Evolutionary conservation across 2,113 vertebrate genomes (phyloP), one percentile per base, ranked within the genome.

Genomic region (Tetrax tetrax): DNA sequence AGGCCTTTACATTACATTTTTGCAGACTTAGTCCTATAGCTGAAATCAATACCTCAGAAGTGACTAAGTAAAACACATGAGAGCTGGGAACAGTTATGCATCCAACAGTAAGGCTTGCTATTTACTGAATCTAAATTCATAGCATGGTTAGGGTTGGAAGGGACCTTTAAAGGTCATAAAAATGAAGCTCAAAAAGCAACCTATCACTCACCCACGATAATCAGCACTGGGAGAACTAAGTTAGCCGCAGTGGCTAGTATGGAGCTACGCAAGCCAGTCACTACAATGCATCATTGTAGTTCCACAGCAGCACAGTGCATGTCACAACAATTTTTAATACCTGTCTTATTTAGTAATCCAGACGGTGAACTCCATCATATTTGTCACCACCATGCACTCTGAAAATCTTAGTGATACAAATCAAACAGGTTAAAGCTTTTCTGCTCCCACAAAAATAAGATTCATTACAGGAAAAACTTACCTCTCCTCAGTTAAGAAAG

Each of bases 241-340:
- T 4, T 28, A 45, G 71, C 64, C 57, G 54, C 75, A 22, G 70
- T 4, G 33, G 48, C 43, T 60, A 33, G 23, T 16, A 31, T 3
- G 25, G 57, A 63, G 86, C 60, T 83, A 90, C 3, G 1, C 4
- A 3, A 92, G 50, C 21, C 69, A 90, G 69, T 35, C 6, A 2
- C 72, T 69, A 76, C 83, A 89, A 4, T 2, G 28, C 90, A 23
- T 21, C 3, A 2, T 63, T 66, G 23, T 53, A 22, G 25, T 9
- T 63, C 71, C 76, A 59, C 37, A 54, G 53, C 5, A 60, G 79
- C 61, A 78, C 0, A 0, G 4, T 7, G 7, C 22, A 7, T 0
- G 1, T 69, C 87, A 95, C 1, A 2, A 56, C 37, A 37, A 14
- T 15, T 61, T 21, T 15, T 77, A 79, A 93, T 24, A 47, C 28